Conservation (phyloP, 1,140 invertebrate genomes). For the Hetaerina americana region DNA sequence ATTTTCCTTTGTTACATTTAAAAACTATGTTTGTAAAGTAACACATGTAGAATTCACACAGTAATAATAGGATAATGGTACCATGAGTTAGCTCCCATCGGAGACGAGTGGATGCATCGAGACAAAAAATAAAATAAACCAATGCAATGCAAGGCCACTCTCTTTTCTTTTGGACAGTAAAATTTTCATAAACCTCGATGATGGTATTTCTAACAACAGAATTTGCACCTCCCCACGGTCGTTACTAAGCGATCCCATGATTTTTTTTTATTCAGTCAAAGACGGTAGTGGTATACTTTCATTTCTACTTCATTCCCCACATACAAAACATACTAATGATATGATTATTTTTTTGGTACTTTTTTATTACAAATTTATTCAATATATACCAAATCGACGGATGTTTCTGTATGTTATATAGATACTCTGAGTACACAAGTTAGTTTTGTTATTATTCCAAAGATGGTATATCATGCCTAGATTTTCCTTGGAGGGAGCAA, state of each 20-base stretch:
- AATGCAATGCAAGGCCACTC: not conserved
- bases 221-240: not conserved
- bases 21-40: not conserved
- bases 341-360: not conserved
- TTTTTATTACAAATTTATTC: no score
- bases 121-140: not conserved
- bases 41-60: not conserved
- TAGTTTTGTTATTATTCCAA: not conserved
- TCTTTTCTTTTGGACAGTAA: not conserved
- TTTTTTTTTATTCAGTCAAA: no score
- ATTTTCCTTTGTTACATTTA: conserved; percentile 1
- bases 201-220: not conserved
- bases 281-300: not conserved
- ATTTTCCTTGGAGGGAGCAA: not conserved
- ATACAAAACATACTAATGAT: not conserved
- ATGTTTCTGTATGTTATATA: not conserved
- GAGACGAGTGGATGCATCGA: not conserved
- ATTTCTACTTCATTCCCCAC: not conserved
- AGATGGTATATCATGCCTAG: not conserved
- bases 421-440: not conserved
- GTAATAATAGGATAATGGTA: not conserved
- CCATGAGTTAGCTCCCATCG: not conserved
- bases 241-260: not conserved
- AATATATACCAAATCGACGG: not conserved
- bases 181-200: not conserved